A percentile compares a stretch with the other conserved stretches of the same genome.
phyloP scores from a whole-genome alignment of 2,113 vertebrate species.

The Sisor rabdophorus region DNA sequence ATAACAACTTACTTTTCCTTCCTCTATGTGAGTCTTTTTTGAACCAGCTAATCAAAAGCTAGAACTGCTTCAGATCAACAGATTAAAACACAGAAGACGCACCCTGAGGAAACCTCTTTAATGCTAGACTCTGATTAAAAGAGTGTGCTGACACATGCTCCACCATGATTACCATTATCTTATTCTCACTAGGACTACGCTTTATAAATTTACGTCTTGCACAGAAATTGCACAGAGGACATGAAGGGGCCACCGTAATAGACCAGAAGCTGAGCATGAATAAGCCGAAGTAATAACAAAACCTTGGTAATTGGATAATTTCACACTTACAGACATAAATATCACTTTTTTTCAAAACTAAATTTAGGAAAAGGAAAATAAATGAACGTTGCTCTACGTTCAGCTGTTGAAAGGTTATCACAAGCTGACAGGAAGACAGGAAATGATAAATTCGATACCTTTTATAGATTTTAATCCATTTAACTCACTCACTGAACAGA shows the following conservation, averaged over 20 bases:
- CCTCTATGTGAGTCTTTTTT: constrained; percentile 21
- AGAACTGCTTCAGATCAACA: constrained; percentile 1
- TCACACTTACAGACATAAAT: neutral
- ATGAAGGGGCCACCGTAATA: neutral
- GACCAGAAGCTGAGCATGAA: neutral
- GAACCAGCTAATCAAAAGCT: constrained; percentile 20
- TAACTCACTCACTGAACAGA: too few species aligned
- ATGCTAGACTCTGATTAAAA: constrained; percentile 13
- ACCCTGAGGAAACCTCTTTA: constrained; percentile 9
- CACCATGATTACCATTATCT: constrained; percentile 30
- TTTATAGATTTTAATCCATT: too few species aligned
- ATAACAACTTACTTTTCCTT: constrained; percentile 17
- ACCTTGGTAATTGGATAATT: neutral
- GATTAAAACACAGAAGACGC: neutral
- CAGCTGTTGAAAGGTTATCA: neutral
- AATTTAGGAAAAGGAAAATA: neutral
- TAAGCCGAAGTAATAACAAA: neutral
- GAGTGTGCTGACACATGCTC: constrained; percentile 13
- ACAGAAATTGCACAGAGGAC: constrained; percentile 2
- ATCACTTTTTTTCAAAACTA: constrained; percentile 1
- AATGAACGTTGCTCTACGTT: neutral
- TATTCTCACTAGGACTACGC: neutral
- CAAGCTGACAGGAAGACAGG: neutral
- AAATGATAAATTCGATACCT: neutral
- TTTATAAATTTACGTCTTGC: neutral